Evolutionary conservation across 2,113 vertebrate genomes (phyloP), one percentile per base, ranked within the genome.

Genomic region (Macheiramphus alcinus): DNA sequence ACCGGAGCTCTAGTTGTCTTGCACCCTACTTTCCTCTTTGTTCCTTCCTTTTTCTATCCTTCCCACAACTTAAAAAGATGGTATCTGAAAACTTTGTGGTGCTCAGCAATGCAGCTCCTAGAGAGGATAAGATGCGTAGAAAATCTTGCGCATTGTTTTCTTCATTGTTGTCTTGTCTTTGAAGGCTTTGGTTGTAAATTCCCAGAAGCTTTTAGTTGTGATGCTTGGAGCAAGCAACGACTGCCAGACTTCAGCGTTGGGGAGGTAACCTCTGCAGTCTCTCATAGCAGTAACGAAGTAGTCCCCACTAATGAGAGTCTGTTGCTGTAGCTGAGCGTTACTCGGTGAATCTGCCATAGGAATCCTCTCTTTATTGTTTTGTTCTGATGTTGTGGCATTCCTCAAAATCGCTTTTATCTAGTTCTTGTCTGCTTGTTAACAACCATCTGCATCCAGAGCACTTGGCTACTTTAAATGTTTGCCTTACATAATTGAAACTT

Each of bases 401-500:
- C 71, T 88, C 82, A 90, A 36, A 92, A 70, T 86, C 11, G 0
- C 90, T 92, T 94, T 88, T 52, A 92, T 95, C 79, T 66, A 0
- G 6, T 84, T 31, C 65, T 79, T 85, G 52, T 87, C 87, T 85
- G 83, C 81, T 94, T 72, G 66, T 91, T 94, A 94, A 16, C 89
- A 89, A 1, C 73, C 43, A 56, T 91, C 90, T 94, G 91, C 53
- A 56, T 68, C 65, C 56, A 32, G 52, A 91, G 62, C 70, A 18
- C 34, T 94, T 85, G 70, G 74, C 88, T 80, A 38, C 55, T 82
- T 78, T 58, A 72, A 68, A 2, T 48, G 71, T 86, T 86, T 73
- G 55, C 71, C 20, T 83, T 90, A 70, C 25, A 31, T 65, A 74
- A 71, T 34, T 42, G 55, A 53, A 94, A 27, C 55, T 40, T 8